Evolutionary conservation across 2,113 vertebrate species (phyloP).

Genomic region (Clarias batrachus): DNA sequence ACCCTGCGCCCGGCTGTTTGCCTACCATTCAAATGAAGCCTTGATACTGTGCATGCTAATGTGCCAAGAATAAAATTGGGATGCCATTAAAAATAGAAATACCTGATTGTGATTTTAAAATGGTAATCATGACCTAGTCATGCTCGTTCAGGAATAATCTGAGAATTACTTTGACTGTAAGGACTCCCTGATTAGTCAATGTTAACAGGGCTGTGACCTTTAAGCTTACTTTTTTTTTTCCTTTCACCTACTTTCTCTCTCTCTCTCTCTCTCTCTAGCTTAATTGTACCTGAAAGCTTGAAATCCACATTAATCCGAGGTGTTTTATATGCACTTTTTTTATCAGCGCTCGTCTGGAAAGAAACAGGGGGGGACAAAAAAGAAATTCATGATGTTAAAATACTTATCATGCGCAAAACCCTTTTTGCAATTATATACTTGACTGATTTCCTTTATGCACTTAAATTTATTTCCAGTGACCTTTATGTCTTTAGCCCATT

Average conservation of each 20-base stretch:
- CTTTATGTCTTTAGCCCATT: slow-evolving; percentile 72
- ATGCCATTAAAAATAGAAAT: not conserved
- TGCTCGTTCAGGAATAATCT: slow-evolving; percentile 9
- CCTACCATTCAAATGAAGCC: not conserved
- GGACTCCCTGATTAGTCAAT: slow-evolving; percentile 24
- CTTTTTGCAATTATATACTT: slow-evolving; percentile 79
- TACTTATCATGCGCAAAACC: slow-evolving; percentile 70
- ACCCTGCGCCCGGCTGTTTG: not conserved
- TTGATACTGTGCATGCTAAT: not conserved
- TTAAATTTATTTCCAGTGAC: slow-evolving; percentile 78
- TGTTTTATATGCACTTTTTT: slow-evolving; percentile 63
- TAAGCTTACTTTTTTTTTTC: not conserved
- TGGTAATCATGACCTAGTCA: slow-evolving; percentile 6
- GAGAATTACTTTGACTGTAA: slow-evolving; percentile 23
- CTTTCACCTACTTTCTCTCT: not conserved
- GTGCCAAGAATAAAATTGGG: no score
- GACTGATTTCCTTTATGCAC: slow-evolving; percentile 76
- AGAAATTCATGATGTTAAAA: slow-evolving; percentile 68
- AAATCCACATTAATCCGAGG: slow-evolving; percentile 54
- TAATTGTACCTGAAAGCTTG: slow-evolving; percentile 53
- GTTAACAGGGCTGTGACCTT: slow-evolving; percentile 20
- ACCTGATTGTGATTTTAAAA: slow-evolving; percentile 18
- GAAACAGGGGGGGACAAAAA: slow-evolving; percentile 24
- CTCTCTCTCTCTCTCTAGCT: slow-evolving; percentile 1
- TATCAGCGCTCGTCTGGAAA: slow-evolving; percentile 61